Base-by-base conservation (phyloP, 64 coral and sea anemone genomes). In the Porites lutea region DNA sequence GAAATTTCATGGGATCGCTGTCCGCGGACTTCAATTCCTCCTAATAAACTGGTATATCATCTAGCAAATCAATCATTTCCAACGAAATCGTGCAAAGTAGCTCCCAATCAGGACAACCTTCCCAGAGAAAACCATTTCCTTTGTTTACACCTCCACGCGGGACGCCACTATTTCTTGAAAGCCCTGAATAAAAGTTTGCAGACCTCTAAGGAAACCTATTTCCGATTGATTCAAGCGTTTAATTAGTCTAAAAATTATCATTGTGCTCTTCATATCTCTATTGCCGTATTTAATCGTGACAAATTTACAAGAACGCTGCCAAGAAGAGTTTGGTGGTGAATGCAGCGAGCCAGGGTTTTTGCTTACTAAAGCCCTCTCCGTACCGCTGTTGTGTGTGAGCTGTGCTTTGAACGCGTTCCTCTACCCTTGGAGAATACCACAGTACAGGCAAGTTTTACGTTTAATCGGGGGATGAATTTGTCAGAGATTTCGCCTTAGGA, bases 341-440 rank as follows among this genome's bases (percentile, higher is more conserved):
- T 96, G 95, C 61, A 48, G 88, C 45, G 79, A 78, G 48, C 20
- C 59, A 54, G 71, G n/a, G 0, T 78, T 96, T 73, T 62, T 18
- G 27, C n/a, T 75, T 13, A 74, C 64, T 0, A 93, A 16, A 47
- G 70, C 77, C 4, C 46, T 96, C 16, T 88, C 95, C 3, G 15
- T 82, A 23, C 59, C 89, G 13, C 77, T 96, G 52, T 50, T 96
- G 21, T 78, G 86, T 18, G 23, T 96, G 0, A 96, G 95, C 47
- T 89, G 86, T 15, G 86, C 82, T 4, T 44, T 89, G 14, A 93
- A 96, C 16, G 90, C 95, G 7, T 88, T 89, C 65, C 86, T 96
- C 6, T 96, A 96, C 45, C 86, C 90, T 13, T 96, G 91, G 73
- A 87, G 86, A 43, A 63, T 96, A 44, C 88, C 90, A 3, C 87